Conservation (phyloP, 2,888 invertebrate genomes). For the Macrosoma leucophasiata region DNA sequence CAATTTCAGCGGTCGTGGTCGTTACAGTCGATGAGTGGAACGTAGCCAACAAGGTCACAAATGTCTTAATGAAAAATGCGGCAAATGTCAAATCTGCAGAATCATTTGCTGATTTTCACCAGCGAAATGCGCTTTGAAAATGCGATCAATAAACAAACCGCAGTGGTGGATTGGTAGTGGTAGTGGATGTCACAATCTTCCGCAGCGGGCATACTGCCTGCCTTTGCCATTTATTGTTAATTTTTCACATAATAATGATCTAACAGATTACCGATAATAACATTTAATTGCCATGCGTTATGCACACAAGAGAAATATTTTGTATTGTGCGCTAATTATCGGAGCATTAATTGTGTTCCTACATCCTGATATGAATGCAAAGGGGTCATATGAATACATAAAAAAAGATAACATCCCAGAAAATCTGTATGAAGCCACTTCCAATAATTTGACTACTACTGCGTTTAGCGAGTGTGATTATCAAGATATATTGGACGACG, state of each 20-base stretch:
- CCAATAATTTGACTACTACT: slow-evolving; percentile 61
- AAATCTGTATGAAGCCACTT: slow-evolving; percentile 50
- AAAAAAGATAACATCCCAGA: slow-evolving; percentile 53
- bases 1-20: too few relatives aligned
- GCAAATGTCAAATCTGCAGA: too few relatives aligned
- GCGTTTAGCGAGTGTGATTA: slow-evolving; percentile 54
- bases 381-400: slow-evolving; percentile 60
- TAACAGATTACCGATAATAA: too few relatives aligned
- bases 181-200: too few relatives aligned
- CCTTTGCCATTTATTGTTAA: not conserved
- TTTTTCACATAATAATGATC: not conserved
- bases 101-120: too few relatives aligned
- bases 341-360: slow-evolving; percentile 44
- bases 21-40: too few relatives aligned
- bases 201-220: slow-evolving; percentile 1
- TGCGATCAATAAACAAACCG: too few relatives aligned
- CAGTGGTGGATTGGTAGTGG: too few relatives aligned
- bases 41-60: too few relatives aligned
- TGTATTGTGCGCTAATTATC: slow-evolving; percentile 37
- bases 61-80: too few relatives aligned
- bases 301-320: slow-evolving; percentile 45
- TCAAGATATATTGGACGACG: slow-evolving; percentile 47
- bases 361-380: slow-evolving; percentile 46
- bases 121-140: too few relatives aligned
- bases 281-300: slow-evolving; percentile 38